Evolutionary conservation across 2,888 invertebrate genomes (phyloP).

Genomic region (Lissonota sp.): DNA sequence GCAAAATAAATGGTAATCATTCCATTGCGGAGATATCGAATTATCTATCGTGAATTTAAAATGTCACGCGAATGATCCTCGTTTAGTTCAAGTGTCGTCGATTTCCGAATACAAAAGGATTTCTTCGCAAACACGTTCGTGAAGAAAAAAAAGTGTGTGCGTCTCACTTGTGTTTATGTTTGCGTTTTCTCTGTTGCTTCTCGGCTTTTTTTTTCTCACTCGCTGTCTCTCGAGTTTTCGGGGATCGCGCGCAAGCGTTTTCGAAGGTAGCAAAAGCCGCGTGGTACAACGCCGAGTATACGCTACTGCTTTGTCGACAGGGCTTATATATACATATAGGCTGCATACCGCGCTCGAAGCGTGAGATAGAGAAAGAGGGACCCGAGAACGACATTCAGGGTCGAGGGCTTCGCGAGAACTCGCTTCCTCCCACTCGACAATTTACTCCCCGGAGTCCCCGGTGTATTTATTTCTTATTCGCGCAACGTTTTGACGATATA

Average conservation of each 20-base stretch:
- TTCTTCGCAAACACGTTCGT: constrained; percentile 8
- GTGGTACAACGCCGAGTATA: constrained; percentile 51
- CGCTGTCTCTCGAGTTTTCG: constrained; percentile 25
- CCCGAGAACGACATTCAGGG: constrained; percentile 51
- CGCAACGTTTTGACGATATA: no score
- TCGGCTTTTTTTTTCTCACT: not conserved
- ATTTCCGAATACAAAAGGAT: constrained; percentile 1
- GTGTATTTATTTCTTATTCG: no score
- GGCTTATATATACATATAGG: constrained; percentile 28
- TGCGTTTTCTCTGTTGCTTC: constrained; percentile 22
- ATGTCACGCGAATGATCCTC: no score
- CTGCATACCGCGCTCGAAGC: constrained; percentile 24
- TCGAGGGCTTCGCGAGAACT: constrained; percentile 54
- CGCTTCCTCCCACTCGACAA: constrained; percentile 31
- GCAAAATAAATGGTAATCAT: not conserved
- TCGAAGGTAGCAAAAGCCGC: constrained; percentile 51
- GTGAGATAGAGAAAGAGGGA: constrained; percentile 26
- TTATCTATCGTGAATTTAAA: no score
- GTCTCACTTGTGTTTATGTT: constrained; percentile 18
- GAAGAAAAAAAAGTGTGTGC: constrained; percentile 5
- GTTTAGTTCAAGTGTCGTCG: not conserved
- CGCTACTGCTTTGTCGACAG: constrained; percentile 39
- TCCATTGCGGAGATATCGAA: no score
- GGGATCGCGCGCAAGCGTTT: constrained; percentile 44
- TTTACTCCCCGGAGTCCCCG: constrained; percentile 7